Conservation (phyloP, 2,888 invertebrate species). For the Scotopteryx bipunctaria region DNA sequence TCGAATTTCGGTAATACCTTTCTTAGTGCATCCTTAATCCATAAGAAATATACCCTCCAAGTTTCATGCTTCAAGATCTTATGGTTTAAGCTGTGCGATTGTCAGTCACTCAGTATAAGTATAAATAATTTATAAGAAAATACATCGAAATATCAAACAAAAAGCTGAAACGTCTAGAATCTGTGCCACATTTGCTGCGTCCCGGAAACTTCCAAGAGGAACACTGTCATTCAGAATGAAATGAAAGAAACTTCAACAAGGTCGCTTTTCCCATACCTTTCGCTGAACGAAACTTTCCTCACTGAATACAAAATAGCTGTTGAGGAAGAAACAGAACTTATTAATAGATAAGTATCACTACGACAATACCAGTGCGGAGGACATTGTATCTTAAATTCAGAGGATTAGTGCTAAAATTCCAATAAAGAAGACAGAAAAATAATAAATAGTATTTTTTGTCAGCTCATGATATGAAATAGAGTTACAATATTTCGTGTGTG, state of each 20-base stretch:
- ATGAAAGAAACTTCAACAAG: slow-evolving; percentile 10
- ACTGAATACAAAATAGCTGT: slow-evolving; percentile 13
- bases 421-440: too few relatives aligned
- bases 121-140: too few relatives aligned
- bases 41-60: too few relatives aligned
- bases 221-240: slow-evolving; percentile 12
- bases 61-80: too few relatives aligned
- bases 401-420: too few relatives aligned
- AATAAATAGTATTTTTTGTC: too few relatives aligned
- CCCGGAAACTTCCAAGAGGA: slow-evolving; percentile 3
- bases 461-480: too few relatives aligned
- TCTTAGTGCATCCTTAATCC: too few relatives aligned
- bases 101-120: too few relatives aligned
- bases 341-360: neutral
- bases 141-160: neutral
- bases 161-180: slow-evolving; percentile 1
- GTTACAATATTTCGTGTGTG: too few relatives aligned
- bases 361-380: neutral
- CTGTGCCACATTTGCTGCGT: neutral
- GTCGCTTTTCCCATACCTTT: slow-evolving; percentile 4
- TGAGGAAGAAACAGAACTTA: neutral
- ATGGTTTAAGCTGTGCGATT: too few relatives aligned
- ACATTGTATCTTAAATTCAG: neutral
- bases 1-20: too few relatives aligned
- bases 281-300: neutral